These are phyloP conservation scores for Drosophila ercepeae DNA, from an alignment of 1,140 invertebrate species.

Conservation along the genomic window DNA sequence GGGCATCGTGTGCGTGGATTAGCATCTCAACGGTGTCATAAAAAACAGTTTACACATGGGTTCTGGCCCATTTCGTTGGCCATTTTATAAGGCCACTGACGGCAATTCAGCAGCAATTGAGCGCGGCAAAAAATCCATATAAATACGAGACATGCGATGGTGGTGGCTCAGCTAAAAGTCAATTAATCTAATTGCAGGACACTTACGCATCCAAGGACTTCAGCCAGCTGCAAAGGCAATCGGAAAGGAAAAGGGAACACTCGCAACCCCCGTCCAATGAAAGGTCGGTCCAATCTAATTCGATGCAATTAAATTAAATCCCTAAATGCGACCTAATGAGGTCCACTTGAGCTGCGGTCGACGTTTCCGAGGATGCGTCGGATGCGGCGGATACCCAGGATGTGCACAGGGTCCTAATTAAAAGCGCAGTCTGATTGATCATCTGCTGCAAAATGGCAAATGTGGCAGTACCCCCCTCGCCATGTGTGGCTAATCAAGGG, in stretches of 20 bases:
- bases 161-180: constrained; percentile 32
- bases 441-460: constrained; percentile 12
- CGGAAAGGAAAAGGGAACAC: background rate
- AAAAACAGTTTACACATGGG: constrained; percentile 61
- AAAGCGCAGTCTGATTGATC: constrained; percentile 53
- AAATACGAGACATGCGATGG: constrained; percentile 7
- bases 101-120: constrained; percentile 58
- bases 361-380: background rate
- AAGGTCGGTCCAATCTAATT: constrained; percentile 50
- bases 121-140: constrained; percentile 17
- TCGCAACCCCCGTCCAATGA: constrained; percentile 16
- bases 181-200: constrained; percentile 72
- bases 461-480: constrained; percentile 27
- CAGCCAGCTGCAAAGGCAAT: background rate
- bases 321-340: constrained; percentile 64
- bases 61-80: constrained; percentile 55
- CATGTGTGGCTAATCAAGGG: constrained; percentile 63
- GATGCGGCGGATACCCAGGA: constrained; percentile 1
- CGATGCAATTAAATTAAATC: constrained; percentile 72
- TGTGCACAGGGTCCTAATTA: constrained; percentile 35
- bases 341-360: constrained; percentile 51
- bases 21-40: constrained; percentile 57
- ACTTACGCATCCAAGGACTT: constrained; percentile 21
- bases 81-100: constrained; percentile 70
- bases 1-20: constrained; percentile 2